A percentile compares a stretch with the other conserved stretches of the same genome.
phyloP scores from a whole-genome alignment of 2,888 invertebrate genomes.

The Limnephilus marmoratus region DNA sequence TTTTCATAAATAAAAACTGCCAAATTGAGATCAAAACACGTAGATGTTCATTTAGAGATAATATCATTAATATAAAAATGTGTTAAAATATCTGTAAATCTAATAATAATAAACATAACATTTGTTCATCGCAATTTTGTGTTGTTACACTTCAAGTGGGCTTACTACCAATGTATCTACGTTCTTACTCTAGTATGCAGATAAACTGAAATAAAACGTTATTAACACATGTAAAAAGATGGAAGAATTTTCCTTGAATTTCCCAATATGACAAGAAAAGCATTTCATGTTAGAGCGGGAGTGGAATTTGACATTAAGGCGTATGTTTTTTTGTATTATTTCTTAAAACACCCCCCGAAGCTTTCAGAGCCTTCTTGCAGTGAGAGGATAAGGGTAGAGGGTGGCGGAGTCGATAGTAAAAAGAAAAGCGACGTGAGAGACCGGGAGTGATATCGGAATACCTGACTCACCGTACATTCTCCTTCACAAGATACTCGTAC shows the following conservation, averaged over 20 bases:
- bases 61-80: too few relatives aligned
- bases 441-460: neutral
- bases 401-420: slow-evolving; percentile 10
- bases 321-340: slow-evolving; percentile 19
- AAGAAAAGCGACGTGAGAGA: slow-evolving; percentile 12
- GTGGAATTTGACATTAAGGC: slow-evolving; percentile 39
- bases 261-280: slow-evolving; percentile 29
- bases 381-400: slow-evolving; percentile 20
- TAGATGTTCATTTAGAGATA: too few relatives aligned
- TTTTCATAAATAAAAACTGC: too few relatives aligned
- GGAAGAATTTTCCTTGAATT: neutral
- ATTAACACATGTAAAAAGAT: neutral
- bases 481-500: neutral
- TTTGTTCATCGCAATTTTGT: too few relatives aligned
- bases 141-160: too few relatives aligned
- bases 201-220: neutral
- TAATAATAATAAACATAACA: too few relatives aligned
- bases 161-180: too few relatives aligned
- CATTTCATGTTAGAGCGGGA: neutral
- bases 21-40: too few relatives aligned
- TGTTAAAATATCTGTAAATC: too few relatives aligned
- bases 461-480: neutral
- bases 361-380: slow-evolving; percentile 10
- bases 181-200: too few relatives aligned
- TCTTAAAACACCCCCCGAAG: slow-evolving; percentile 7